Evolutionary conservation across 2,888 invertebrate species (phyloP), one percentile per base, ranked within the genome.

Genomic region (Diploptera punctata): DNA sequence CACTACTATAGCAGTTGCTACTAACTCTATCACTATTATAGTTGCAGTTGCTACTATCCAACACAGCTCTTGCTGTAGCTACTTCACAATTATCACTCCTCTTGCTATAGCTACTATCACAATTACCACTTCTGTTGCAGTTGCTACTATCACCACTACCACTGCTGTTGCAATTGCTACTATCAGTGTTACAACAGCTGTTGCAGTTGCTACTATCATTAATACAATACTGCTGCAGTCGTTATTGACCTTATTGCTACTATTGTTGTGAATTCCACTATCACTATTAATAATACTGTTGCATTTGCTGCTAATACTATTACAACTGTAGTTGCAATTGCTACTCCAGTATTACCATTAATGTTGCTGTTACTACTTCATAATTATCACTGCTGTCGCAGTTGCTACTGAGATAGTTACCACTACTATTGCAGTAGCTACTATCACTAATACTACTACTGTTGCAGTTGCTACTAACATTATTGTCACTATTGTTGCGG

Each of bases 121-220:
- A 77, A 75, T 83, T 78, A 73, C 84, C 78, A 76, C 81, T 87
- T 78, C 26, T 74, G 68, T 10, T 76, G 18, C 68, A 47, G 0
- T 44, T 70, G 9, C 26, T 24, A 9, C 33, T 61, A 67, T 47
- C 49, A 21, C 18, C 43, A 31, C 29, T 60, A 24, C 29, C 16
- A 47, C 47, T 47, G 19, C 3, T 47, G 4, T 3, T 3, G 19
- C 47, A 3, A 47, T 13, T 47, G 19, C 47, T 47, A 47, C 47
- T 47, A 47, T 2, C 19, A 13, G 2, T 47, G 4, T 5, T 47
- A 3, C 16, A 18, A 10, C 47, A 18, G 19, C 47, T 10, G 13
- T 19, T 47, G 7, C 47, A 18, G 19, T 19, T 10, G 19, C 47
- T 13, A 47, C 16, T 47, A 10, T 19, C 19, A 47, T 13, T 5